Evolutionary conservation across 2,113 vertebrate genomes (phyloP).

Genomic region (Cygnus buccinator): DNA sequence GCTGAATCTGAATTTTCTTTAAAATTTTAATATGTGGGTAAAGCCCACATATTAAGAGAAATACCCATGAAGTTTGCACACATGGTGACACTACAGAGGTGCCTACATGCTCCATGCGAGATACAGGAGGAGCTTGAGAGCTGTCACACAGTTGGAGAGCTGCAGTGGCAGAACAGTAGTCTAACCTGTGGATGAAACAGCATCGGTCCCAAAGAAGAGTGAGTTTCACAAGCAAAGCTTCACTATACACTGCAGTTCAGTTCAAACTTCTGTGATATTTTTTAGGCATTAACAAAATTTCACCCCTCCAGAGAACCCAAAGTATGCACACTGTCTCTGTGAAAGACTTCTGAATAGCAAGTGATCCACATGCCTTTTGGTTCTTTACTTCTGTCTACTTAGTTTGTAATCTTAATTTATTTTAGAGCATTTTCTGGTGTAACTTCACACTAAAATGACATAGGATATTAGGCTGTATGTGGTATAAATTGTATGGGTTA

Average conservation of each 20-base stretch:
- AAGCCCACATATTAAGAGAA: neutral
- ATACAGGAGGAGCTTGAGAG: neutral
- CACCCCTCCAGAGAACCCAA: neutral
- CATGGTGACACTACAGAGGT: too few relatives aligned
- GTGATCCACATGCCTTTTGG: too few relatives aligned
- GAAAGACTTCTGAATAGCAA: neutral
- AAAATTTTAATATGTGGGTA: neutral
- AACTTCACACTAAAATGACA: neutral
- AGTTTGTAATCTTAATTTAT: neutral
- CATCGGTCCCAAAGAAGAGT: neutral
- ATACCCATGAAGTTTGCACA: too few relatives aligned
- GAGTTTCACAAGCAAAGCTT: neutral
- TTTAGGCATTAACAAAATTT: neutral
- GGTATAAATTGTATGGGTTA: neutral
- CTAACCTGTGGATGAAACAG: neutral
- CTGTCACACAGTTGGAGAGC: neutral
- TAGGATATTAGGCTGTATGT: neutral
- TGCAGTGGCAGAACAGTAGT: neutral
- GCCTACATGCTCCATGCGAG: fast-evolving
- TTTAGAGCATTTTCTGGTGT: neutral
- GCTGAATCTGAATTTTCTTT: neutral
- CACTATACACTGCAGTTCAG: neutral
- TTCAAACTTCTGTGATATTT: neutral
- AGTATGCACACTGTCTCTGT: neutral
- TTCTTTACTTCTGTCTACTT: neutral